phyloP scores from a whole-genome alignment of 2,888 invertebrate genomes.

The Dicyrtoma fusca region DNA sequence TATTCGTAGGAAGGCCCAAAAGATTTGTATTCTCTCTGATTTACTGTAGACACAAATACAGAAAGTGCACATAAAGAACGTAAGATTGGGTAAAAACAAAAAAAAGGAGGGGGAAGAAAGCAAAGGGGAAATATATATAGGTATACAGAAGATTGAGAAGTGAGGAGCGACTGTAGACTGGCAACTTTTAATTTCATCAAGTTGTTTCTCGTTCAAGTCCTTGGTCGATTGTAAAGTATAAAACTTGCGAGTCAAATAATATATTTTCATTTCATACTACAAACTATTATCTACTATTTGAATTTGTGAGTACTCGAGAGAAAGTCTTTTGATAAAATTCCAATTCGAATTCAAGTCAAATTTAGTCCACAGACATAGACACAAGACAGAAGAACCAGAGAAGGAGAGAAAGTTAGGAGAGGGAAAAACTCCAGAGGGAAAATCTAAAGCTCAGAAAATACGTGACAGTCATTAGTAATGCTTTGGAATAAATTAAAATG shows the following conservation, averaged over 20 bases:
- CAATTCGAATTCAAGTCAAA: no score
- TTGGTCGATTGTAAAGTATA: background rate
- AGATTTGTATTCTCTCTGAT: no score
- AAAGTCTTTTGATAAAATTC: no score
- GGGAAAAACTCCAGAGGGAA: background rate
- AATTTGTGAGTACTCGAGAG: background rate
- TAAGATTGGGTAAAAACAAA: no score
- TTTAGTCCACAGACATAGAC: no score
- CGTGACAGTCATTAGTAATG: constrained; percentile 29
- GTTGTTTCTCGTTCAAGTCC: background rate
- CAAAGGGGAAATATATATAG: no score
- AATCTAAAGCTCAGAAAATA: constrained; percentile 9
- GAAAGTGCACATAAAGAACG: no score
- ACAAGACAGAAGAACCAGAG: background rate
- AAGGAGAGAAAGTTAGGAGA: constrained; percentile 1
- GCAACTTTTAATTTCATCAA: constrained; percentile 18
- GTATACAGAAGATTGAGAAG: no score
- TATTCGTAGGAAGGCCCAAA: no score
- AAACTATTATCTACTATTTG: constrained; percentile 12
- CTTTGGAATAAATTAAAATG: constrained; percentile 29
- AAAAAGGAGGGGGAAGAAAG: no score
- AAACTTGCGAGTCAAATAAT: constrained; percentile 13
- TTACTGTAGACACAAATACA: no score
- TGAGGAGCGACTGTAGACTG: background rate
- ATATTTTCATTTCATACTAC: constrained; percentile 2